Evolutionary conservation across 2,888 invertebrate genomes (phyloP).

Genomic region (Conops quadrifasciatus): DNA sequence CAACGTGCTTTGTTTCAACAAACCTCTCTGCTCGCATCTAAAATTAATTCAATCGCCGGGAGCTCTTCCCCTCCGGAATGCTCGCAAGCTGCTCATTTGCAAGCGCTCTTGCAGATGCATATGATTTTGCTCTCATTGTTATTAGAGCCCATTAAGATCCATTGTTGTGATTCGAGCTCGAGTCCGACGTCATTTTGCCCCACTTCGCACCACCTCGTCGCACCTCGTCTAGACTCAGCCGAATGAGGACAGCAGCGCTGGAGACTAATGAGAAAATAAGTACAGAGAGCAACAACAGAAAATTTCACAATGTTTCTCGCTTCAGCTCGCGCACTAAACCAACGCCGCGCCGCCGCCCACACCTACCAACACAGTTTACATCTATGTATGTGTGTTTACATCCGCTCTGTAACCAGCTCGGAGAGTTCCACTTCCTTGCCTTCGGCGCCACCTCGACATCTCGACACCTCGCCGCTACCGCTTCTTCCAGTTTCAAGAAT

Average conservation of each 20-base stretch:
- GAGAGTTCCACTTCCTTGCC: no score
- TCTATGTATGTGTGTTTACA: no score
- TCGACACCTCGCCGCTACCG: no score
- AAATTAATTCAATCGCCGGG: background rate
- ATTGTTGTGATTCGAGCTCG: conserved; percentile 25
- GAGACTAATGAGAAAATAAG: background rate
- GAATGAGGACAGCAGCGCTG: no score
- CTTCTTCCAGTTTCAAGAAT: no score
- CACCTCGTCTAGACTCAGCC: no score
- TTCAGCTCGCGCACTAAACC: no score
- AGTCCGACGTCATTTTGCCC: background rate
- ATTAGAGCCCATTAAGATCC: conserved; percentile 1
- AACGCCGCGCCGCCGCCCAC: no score
- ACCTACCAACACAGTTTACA: no score
- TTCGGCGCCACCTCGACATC: no score
- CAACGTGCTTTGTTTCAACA: background rate
- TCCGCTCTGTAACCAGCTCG: no score
- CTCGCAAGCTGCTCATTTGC: conserved; percentile 12
- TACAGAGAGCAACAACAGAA: background rate
- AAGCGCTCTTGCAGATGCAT: background rate
- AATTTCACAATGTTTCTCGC: background rate
- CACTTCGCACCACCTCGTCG: background rate
- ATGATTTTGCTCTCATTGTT: conserved; percentile 7
- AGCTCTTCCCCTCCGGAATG: background rate
- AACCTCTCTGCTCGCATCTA: background rate